Evolutionary conservation across 2,888 invertebrate species (phyloP).

Genomic region (Drosophila putrida): DNA sequence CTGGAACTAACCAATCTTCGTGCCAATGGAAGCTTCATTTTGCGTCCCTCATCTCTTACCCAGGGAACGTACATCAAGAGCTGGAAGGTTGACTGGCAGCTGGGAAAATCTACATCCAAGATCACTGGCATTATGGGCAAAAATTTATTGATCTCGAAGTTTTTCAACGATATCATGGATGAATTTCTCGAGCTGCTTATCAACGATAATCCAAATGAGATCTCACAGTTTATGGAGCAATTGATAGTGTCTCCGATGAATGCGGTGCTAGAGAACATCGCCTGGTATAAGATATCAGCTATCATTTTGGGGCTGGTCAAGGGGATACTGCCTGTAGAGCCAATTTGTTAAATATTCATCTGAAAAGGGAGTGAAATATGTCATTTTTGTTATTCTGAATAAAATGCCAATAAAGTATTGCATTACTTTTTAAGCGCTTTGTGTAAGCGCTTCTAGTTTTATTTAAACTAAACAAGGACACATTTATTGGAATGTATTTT

Average conservation of each 20-base stretch:
- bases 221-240: constrained; percentile 63
- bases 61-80: constrained; percentile 58
- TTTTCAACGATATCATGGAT: constrained; percentile 70
- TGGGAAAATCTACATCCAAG: constrained; percentile 66
- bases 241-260: constrained; percentile 67
- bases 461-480: neutral
- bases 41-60: constrained; percentile 61
- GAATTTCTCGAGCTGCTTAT: constrained; percentile 70
- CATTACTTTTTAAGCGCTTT: neutral
- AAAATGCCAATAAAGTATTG: constrained; percentile 2
- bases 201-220: constrained; percentile 68
- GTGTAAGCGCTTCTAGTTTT: neutral
- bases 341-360: constrained; percentile 54
- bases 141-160: constrained; percentile 42
- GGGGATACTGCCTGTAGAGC: constrained; percentile 66
- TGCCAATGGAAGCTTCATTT: constrained; percentile 71
- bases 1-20: constrained; percentile 67
- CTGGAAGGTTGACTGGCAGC: constrained; percentile 68
- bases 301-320: constrained; percentile 68
- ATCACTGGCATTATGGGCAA: constrained; percentile 73
- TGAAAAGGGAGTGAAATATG: neutral
- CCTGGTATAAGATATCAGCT: constrained; percentile 69
- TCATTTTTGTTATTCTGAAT: neutral
- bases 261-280: constrained; percentile 53
- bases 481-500: neutral